phyloP scores from a whole-genome alignment of 2,888 invertebrate genomes.

The Euplagia quadripunctaria region DNA sequence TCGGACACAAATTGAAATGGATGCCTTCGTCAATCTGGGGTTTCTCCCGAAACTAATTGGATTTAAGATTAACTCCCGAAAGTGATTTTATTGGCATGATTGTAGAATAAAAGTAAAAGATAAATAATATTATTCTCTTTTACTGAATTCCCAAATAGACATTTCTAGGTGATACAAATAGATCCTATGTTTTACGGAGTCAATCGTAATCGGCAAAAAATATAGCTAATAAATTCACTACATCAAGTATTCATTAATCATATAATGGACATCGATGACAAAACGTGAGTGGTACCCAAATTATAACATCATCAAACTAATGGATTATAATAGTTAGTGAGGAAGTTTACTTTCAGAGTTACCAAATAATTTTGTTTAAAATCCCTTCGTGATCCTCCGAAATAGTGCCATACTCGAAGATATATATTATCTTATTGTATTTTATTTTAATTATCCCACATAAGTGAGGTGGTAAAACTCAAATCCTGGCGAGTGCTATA shows the following conservation, averaged over 20 bases:
- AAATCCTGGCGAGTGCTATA: too few species aligned
- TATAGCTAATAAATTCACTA: not conserved
- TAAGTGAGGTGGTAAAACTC: too few species aligned
- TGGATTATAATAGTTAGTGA: constrained; percentile 10
- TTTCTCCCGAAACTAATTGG: not conserved
- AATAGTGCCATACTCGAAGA: too few species aligned
- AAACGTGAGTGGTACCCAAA: not conserved
- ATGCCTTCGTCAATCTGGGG: not conserved
- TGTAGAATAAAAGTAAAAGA: not conserved
- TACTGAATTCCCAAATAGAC: not conserved
- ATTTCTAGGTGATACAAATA: too few species aligned
- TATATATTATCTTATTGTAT: too few species aligned
- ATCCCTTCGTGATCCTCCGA: not conserved
- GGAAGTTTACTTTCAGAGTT: constrained; percentile 10
- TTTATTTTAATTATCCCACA: too few species aligned
- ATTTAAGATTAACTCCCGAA: not conserved
- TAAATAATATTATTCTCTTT: not conserved
- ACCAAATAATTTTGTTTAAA: constrained; percentile 14
- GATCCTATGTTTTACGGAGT: not conserved
- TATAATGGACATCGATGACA: not conserved
- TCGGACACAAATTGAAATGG: not conserved
- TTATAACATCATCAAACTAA: constrained; percentile 18
- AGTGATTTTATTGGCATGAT: not conserved
- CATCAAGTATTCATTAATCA: constrained; percentile 4
- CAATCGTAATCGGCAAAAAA: not conserved